Evolutionary conservation across 2,888 invertebrate species (phyloP).

Genomic region (Scotopteryx bipunctaria): DNA sequence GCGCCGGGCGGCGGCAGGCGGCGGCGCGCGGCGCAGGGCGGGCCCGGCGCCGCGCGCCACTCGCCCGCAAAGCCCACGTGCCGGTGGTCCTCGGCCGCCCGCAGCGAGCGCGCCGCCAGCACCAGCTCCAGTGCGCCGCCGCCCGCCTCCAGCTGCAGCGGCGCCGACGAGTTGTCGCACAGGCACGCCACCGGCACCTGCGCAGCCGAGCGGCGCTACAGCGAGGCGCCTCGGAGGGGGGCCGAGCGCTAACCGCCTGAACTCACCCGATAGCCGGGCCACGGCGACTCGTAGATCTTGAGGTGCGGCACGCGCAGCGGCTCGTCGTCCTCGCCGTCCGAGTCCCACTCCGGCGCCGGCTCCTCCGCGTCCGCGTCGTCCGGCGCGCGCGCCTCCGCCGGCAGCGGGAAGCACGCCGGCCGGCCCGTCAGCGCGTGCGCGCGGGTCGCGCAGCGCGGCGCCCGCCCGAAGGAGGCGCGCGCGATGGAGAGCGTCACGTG

Average conservation of each 20-base stretch:
- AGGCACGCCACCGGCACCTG: constrained; percentile 89
- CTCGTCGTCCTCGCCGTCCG: constrained; percentile 56
- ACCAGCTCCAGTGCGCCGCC: constrained; percentile 87
- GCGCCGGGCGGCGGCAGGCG: constrained; percentile 59
- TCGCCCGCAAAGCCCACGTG: constrained; percentile 90
- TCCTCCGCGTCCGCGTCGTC: constrained; percentile 36
- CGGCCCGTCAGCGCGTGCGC: constrained; percentile 89
- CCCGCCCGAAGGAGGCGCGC: constrained; percentile 87
- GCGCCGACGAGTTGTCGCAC: constrained; percentile 87
- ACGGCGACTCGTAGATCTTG: constrained; percentile 87
- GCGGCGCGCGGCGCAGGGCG: constrained; percentile 51
- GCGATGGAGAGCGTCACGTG: constrained; percentile 86
- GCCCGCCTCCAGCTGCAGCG: constrained; percentile 52
- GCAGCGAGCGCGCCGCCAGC: constrained; percentile 88
- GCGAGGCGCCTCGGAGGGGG: neutral
- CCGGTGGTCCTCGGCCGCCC: constrained; percentile 91
- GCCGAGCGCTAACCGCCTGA: constrained; percentile 63
- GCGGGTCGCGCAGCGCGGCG: constrained; percentile 86
- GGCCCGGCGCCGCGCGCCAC: constrained; percentile 54
- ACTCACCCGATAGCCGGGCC: constrained; percentile 85
- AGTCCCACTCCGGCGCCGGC: constrained; percentile 15
- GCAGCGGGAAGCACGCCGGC: constrained; percentile 63
- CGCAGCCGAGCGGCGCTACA: constrained; percentile 62
- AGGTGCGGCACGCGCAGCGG: constrained; percentile 79
- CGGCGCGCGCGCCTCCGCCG: constrained; percentile 41